Conservation (phyloP, 2,113 vertebrate genomes). For the Athene cunicularia region DNA sequence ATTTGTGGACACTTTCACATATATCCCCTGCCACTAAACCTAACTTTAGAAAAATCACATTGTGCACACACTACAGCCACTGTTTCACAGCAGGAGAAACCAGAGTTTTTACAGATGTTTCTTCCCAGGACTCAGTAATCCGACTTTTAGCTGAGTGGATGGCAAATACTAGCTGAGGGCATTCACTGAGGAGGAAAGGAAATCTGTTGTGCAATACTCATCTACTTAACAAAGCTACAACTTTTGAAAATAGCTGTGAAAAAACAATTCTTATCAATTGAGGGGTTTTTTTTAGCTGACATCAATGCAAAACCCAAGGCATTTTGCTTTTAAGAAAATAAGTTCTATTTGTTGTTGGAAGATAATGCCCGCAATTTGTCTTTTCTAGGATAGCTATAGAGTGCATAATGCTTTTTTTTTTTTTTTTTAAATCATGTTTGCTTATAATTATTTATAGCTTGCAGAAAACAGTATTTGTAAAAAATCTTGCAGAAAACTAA, state of each 20-base stretch:
- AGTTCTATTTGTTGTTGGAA: not conserved
- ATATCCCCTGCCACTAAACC: not conserved
- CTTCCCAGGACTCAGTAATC: not conserved
- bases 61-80: not conserved
- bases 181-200: not conserved
- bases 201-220: not conserved
- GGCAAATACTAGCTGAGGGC: not conserved
- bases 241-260: not conserved
- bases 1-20: not conserved
- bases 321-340: not conserved
- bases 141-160: not conserved
- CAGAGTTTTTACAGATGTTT: not conserved
- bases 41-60: not conserved
- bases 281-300: not conserved
- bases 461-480: not conserved
- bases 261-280: not conserved
- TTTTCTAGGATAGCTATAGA: not conserved
- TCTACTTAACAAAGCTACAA: not conserved
- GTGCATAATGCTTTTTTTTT: not conserved
- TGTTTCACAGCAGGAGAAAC: not conserved
- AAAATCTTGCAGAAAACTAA: not conserved
- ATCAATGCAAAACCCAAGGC: not conserved
- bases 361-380: not conserved
- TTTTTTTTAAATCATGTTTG: not conserved
- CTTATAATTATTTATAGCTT: not conserved